These are phyloP conservation scores for Lota lota DNA, from an alignment of 2,113 vertebrate species.

Conservation along the genomic window DNA sequence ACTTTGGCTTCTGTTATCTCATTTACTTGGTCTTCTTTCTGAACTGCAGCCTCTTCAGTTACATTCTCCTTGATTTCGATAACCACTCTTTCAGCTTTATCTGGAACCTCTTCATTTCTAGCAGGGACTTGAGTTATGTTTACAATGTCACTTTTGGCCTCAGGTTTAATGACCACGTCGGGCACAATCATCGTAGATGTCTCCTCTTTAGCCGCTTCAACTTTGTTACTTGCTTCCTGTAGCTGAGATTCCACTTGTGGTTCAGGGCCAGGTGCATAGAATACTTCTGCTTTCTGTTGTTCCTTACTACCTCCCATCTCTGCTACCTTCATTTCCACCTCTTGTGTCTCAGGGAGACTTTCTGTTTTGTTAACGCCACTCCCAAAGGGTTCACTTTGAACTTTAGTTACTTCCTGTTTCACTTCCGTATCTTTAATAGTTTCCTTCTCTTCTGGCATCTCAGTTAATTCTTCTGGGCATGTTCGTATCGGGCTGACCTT, in stretches of 20 bases:
- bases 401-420: slow-evolving; percentile 19
- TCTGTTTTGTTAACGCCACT: slow-evolving; percentile 13
- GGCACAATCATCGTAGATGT: background rate
- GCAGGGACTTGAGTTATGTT: background rate
- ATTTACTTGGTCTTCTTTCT: slow-evolving; percentile 13
- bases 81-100: background rate
- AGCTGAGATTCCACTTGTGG: background rate
- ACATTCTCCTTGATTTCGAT: background rate
- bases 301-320: slow-evolving; percentile 7
- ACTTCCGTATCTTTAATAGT: slow-evolving; percentile 21
- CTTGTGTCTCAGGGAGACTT: slow-evolving; percentile 1
- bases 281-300: slow-evolving; percentile 11
- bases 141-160: slow-evolving; percentile 2
- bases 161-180: background rate
- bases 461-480: slow-evolving; percentile 5
- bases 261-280: slow-evolving; percentile 1
- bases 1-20: slow-evolving; percentile 3
- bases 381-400: slow-evolving; percentile 16
- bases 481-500: background rate
- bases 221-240: slow-evolving; percentile 7
- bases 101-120: background rate
- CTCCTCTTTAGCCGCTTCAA: slow-evolving; percentile 9
- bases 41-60: slow-evolving; percentile 4
- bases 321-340: slow-evolving; percentile 19
- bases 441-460: slow-evolving; percentile 27